These are phyloP conservation scores for Sternarchorhynchus goeldii DNA, from an alignment of 2,797 vertebrate species.

Conservation along the genomic window DNA sequence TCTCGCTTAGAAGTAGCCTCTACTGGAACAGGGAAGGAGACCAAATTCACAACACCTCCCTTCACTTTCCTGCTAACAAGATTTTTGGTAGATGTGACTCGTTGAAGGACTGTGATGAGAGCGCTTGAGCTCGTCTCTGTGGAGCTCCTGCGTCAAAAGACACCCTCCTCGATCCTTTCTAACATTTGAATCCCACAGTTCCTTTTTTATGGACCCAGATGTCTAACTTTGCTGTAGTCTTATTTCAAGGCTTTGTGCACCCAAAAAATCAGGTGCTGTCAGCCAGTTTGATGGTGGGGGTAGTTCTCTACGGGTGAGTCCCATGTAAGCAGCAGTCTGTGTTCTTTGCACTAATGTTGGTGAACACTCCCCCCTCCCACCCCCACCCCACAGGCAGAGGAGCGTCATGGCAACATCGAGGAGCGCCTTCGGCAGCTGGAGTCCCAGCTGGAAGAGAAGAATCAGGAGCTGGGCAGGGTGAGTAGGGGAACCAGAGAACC, in stretches of 20 bases:
- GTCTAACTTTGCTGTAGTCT: no score
- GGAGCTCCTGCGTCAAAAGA: no score
- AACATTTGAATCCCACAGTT: no score
- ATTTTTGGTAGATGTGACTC: background rate
- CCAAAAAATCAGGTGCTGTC: no score
- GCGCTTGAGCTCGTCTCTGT: background rate
- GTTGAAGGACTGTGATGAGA: background rate
- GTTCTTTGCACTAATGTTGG: conserved; percentile 34
- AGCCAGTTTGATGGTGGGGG: no score
- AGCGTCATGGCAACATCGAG: conserved; percentile 91
- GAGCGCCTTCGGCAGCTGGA: conserved; percentile 92
- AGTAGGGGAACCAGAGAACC: conserved; percentile 33
- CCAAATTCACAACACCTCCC: background rate
- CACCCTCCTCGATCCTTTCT: no score
- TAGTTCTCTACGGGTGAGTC: no score
- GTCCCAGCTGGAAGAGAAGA: conserved; percentile 93
- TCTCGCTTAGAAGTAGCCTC: background rate
- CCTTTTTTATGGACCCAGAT: no score
- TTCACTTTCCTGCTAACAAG: background rate
- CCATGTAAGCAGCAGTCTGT: background rate
- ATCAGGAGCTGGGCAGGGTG: conserved; percentile 93
- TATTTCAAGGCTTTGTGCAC: no score
- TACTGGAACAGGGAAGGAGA: background rate
- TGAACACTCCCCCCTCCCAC: conserved; percentile 54
- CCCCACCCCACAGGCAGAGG: conserved; percentile 79